phyloP scores from a whole-genome alignment of 2,113 vertebrate genomes.

The Aptenodytes forsteri region DNA sequence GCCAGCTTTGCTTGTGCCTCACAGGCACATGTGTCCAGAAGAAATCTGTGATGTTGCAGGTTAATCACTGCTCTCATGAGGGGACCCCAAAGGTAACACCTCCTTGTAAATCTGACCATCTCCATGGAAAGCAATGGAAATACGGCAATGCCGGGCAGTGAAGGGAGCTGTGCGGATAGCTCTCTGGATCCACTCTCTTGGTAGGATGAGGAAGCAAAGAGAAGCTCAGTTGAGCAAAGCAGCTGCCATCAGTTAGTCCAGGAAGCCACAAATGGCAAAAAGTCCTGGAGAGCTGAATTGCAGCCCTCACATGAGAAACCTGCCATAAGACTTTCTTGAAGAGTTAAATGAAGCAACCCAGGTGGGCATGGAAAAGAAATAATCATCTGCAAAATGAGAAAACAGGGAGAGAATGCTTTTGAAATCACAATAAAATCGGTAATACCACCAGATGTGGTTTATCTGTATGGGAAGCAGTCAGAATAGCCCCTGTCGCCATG shows the following conservation, averaged over 20 bases:
- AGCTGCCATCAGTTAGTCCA: neutral
- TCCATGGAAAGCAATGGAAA: neutral
- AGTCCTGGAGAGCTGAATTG: neutral
- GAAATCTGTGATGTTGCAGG: neutral
- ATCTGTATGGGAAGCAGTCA: neutral
- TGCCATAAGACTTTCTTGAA: neutral
- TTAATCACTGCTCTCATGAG: neutral
- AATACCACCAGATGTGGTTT: neutral
- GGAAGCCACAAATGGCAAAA: neutral
- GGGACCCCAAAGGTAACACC: neutral
- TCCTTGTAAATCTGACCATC: neutral
- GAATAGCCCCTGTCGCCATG: neutral
- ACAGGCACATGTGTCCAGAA: neutral
- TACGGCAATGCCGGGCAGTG: rapidly evolving
- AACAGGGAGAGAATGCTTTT: neutral
- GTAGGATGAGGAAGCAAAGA: neutral
- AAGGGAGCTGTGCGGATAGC: neutral
- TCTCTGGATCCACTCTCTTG: neutral
- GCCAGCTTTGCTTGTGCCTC: neutral
- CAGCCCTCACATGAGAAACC: neutral
- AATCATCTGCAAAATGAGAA: neutral
- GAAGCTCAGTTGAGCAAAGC: neutral
- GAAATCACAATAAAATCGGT: rapidly evolving
- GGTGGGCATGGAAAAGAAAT: neutral
- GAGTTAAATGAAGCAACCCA: neutral